Evolutionary conservation across 2,888 invertebrate genomes (phyloP).

Genomic region (Proisotoma minuta): DNA sequence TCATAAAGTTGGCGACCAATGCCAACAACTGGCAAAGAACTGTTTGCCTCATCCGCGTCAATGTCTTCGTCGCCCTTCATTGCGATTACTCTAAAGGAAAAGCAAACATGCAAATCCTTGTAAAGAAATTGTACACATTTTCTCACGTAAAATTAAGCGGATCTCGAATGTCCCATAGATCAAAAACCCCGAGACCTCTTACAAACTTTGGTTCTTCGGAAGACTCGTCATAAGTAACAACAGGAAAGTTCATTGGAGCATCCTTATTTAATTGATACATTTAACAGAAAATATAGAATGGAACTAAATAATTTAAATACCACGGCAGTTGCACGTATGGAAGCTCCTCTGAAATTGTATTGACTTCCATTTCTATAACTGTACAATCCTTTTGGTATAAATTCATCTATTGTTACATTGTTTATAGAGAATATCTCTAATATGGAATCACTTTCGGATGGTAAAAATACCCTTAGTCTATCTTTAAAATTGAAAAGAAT

Average conservation of each 20-base stretch:
- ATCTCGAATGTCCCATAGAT: constrained; percentile 13
- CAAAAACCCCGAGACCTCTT: constrained; percentile 14
- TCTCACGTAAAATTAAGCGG: constrained; percentile 21
- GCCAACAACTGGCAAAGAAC: background rate
- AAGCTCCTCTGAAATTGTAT: constrained; percentile 14
- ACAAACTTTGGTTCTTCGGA: background rate
- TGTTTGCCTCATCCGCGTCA: background rate
- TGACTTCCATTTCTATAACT: background rate
- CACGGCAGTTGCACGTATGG: constrained; percentile 18
- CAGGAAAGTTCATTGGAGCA: background rate
- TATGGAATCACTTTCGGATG: no score
- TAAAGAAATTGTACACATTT: no score
- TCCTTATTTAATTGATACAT: constrained; percentile 5
- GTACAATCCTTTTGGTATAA: background rate
- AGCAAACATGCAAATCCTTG: background rate
- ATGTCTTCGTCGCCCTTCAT: constrained; percentile 15
- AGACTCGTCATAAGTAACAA: constrained; percentile 5
- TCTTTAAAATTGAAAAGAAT: no score
- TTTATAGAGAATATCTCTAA: no score
- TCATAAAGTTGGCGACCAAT: constrained; percentile 16
- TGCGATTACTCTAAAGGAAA: constrained; percentile 4
- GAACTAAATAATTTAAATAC: background rate
- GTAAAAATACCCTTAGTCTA: no score
- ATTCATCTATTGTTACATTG: background rate
- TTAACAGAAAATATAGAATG: background rate